Evolutionary conservation across 2,797 vertebrate genomes (phyloP), one percentile per base, ranked within the genome.

Genomic region (Meda fulgida): DNA sequence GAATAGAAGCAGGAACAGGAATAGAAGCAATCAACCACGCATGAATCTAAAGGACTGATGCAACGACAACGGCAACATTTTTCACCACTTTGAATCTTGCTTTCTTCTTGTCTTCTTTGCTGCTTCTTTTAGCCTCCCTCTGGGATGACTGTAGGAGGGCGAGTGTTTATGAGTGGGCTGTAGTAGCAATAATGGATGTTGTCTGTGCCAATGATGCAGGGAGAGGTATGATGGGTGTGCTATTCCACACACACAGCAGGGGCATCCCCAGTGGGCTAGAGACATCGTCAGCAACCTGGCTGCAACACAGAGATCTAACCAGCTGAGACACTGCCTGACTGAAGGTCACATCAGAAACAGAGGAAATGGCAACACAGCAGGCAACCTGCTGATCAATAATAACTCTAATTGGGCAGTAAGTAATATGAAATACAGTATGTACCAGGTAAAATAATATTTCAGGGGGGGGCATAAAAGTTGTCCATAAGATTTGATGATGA

Each of bases 341-440:
- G 83, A 89, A 88, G 88, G 88, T 89, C 90, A 85, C 81, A 81
- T 84, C 80, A 85, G 79, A 83, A 88, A 48, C 70, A 70, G 51
- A 79, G 66, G 75, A 75, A 70, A 72, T 78, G 84, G 73, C 78
- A 81, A 78, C 67, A n/a, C 78, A 71, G 80, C 76, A 71, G 83
- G 84, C 43, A 36, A 73, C 11, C 58, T 46, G 40, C 67, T 48
- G 77, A 73, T 85, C 84, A 79, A 80, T 73, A 73, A 16, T 53
- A 60, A 69, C 26, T 13, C 40, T 85, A 85, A 85, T 80, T 85
- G 77, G 29, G 26, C 38, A 78, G 23, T 65, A 65, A 63, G 21
- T 13, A 36, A 72, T 34, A 34, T 73, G 4, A 58, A 63, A 53
- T 73, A 16, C 1, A 48, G 46, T 48, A 85, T 51, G 6, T 2